These are phyloP conservation scores for Argyra leucocephala DNA, from an alignment of 2,888 invertebrate genomes.

Conservation along the genomic window DNA sequence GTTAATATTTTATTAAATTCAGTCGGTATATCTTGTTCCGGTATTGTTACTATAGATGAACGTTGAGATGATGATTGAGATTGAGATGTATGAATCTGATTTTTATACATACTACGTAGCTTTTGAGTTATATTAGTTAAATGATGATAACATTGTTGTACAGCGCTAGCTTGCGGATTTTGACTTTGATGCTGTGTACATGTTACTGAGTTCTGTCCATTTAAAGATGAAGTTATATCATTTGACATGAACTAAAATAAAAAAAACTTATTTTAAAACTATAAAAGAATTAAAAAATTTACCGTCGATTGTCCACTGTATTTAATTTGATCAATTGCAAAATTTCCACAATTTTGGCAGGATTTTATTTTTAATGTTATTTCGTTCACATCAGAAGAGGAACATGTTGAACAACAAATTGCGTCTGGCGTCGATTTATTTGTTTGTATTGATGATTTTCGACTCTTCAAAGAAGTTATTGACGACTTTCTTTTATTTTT, in stretches of 20 bases:
- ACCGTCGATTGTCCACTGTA: conserved; percentile 8
- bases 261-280: background rate
- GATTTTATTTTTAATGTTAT: conserved; percentile 23
- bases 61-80: conserved; percentile 7
- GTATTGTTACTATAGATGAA: background rate
- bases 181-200: background rate
- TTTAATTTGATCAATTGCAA: conserved; percentile 21
- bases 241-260: background rate
- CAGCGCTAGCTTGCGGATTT: background rate
- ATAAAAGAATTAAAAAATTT: background rate
- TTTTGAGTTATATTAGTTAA: conserved; percentile 21
- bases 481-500: background rate
- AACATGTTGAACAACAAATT: conserved; percentile 21
- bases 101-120: conserved; percentile 22
- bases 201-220: background rate
- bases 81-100: conserved; percentile 16
- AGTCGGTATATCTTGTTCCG: background rate
- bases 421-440: background rate
- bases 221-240: background rate
- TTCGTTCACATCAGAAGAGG: conserved; percentile 23
- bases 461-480: background rate
- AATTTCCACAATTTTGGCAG: conserved; percentile 22
- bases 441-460: conserved; percentile 5
- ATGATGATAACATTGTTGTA: conserved; percentile 19
- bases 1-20: background rate